Evolutionary conservation across 2,888 invertebrate genomes (phyloP), one percentile per base, ranked within the genome.

Genomic region (Pollenia amentaria): DNA sequence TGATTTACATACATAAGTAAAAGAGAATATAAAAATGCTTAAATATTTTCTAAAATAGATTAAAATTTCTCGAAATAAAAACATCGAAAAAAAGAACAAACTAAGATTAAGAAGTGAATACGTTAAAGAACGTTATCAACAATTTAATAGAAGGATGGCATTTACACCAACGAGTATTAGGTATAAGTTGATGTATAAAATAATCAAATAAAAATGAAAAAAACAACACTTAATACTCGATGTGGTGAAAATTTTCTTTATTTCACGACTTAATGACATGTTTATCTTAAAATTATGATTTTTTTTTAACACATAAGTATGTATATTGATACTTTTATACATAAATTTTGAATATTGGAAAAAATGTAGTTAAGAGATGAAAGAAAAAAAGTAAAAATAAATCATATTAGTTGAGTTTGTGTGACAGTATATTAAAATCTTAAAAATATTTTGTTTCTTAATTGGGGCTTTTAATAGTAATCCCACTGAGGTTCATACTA

Each of bases 401-500:
- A 67, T 10, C n/a, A 73, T 67, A 67, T 42, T 53, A 14, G 53
- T 73, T 78, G 55, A 73, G 78, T 84, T 79, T 84, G 42, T 73
- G 53, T 67, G 78, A 73, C 67, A 53, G 46, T 72, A 62, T 38
- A 60, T 67, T 67, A 51, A 79, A 75, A 84, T 62, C 84, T 73
- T 84, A 84, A 60, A 78, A 42, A 38, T 73, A 79, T 21, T 84
- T 83, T 84, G 65, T 72, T 77, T 72, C 42, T 73, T 79, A 67
- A 73, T 60, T 73, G n/a, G 57, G 64, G 44, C 65, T 73, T 60
- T 69, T 48, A 53, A 69, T 67, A 57, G 48, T 51, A 51, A 65
- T 57, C 8, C 11, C 2, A 53, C n/a, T 11, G 8, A n/a, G 62
- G 16, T 16, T 80, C 67, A 77, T 88, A 89, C 89, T 89, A 92